These are phyloP conservation scores for Platygyra sinensis DNA, from an alignment of 64 coral and sea anemone species.

Conservation along the genomic window DNA sequence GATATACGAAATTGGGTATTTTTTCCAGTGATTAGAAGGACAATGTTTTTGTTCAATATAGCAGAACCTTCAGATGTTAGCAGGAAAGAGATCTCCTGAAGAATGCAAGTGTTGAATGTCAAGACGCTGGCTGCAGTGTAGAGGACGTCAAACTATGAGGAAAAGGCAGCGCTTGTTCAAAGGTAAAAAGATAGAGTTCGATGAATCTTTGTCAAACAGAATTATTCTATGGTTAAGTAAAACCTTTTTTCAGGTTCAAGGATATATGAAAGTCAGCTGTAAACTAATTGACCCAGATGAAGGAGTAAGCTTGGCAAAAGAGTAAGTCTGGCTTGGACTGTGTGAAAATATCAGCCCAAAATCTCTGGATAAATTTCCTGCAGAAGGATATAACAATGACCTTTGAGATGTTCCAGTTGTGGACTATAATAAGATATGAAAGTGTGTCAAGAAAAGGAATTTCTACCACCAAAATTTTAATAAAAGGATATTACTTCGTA, in stretches of 20 bases:
- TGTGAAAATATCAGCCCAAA: slow-evolving; percentile 35
- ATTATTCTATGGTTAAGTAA: slow-evolving; percentile 1
- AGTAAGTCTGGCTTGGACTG: slow-evolving; percentile 40
- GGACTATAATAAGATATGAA: slow-evolving; percentile 46
- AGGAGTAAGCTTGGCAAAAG: slow-evolving; percentile 33
- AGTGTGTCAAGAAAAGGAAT: slow-evolving; percentile 18
- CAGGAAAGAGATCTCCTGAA: slow-evolving; percentile 29
- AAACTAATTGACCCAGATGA: slow-evolving; percentile 55
- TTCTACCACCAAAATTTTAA: too few species aligned
- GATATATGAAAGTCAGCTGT: slow-evolving; percentile 30
- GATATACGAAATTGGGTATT: slow-evolving; percentile 15
- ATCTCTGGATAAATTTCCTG: slow-evolving; percentile 35
- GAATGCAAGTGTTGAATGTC: slow-evolving; percentile 31
- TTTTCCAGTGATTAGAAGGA: background rate
- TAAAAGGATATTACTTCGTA: too few species aligned
- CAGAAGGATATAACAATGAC: slow-evolving; percentile 42
- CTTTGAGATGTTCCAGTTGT: slow-evolving; percentile 36
- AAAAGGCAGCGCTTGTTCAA: slow-evolving; percentile 32
- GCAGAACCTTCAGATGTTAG: too few species aligned
- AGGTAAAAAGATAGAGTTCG: slow-evolving; percentile 15
- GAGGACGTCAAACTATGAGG: slow-evolving; percentile 17
- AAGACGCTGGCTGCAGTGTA: slow-evolving; percentile 30
- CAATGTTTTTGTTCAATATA: background rate
- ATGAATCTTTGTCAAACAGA: slow-evolving; percentile 7
- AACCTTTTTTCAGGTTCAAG: slow-evolving; percentile 16